Base-by-base conservation (phyloP, 1,140 invertebrate genomes). In the Paralvinella palmiformis region DNA sequence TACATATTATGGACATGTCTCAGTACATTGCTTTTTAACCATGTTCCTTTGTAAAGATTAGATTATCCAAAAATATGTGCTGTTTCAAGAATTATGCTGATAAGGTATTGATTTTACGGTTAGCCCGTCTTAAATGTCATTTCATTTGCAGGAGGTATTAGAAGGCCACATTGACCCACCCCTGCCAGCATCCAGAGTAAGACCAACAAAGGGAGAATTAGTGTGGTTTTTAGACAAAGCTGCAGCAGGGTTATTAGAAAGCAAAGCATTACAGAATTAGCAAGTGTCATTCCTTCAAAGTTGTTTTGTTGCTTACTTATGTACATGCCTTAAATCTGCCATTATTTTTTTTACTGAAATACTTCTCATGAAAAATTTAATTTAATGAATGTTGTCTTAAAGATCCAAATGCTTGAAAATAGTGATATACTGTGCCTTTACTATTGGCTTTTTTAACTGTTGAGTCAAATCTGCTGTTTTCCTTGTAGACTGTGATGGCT, bases 151-250 rank as follows among this genome's bases (percentile, higher is more conserved):
- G 89, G 84, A 85, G 72, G 86, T 92, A 58, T 78, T 91, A 55
- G 84, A 87, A 74, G 85, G 87, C 62, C 85, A 87, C 53, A 87
- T 88, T 71, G 84, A 86, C 64, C 68, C 71, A 4, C 71, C 71
- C 6, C 81, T 92, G 29, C 91, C 91, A 53, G 89, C 88, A 3
- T 83, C 82, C 6, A 77, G 85, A 74, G 90, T 93, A 1, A 82
- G 86, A 59, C 90, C 89, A 5, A 82, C 73, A 3, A 77, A 84
- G 59, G 91, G 91, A 33, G 82, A 84, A 48, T 74, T 91, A 0
- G 83, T 87, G 69, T 94, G 91, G 91, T 85, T 93, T 55, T 72
- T 93, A 10, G 91, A 94, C 74, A 79, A 87, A 72, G 83, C 79
- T 45, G 89, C 91, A n/a, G 89, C 88, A 2, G 58, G 60, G 17